Conservation (phyloP, 2,797 vertebrate species). For the Gymnothorax reevesii region DNA sequence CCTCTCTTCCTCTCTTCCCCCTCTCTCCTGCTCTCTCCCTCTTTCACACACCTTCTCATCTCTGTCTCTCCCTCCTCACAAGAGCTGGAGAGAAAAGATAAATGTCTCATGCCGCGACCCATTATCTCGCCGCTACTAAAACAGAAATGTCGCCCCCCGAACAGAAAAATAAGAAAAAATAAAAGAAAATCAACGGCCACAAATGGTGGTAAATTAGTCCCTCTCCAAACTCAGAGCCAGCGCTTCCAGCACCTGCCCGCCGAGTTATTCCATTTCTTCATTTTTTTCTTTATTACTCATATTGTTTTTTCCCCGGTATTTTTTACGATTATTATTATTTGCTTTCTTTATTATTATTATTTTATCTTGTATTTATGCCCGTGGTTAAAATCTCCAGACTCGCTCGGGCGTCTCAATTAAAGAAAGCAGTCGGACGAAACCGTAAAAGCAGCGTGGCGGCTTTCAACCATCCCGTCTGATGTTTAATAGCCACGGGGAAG, state of each 20-base stretch:
- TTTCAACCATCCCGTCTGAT: slow-evolving; percentile 49
- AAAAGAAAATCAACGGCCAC: slow-evolving; percentile 44
- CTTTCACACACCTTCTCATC: slow-evolving; percentile 34
- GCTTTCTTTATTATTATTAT: slow-evolving; percentile 36
- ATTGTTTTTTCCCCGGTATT: slow-evolving; percentile 59
- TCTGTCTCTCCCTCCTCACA: background rate
- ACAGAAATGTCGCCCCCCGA: slow-evolving; percentile 37
- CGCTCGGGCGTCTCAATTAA: slow-evolving; percentile 59
- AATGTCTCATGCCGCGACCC: slow-evolving; percentile 57
- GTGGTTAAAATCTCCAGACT: slow-evolving; percentile 52
- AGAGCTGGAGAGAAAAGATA: slow-evolving; percentile 61
- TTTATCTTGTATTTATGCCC: slow-evolving; percentile 54
- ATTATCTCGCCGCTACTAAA: slow-evolving; percentile 69
- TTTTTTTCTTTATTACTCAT: slow-evolving; percentile 68
- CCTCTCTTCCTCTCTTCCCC: slow-evolving; percentile 26
- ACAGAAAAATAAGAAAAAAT: slow-evolving; percentile 46
- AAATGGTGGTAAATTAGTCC: slow-evolving; percentile 42
- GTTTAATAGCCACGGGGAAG: slow-evolving; percentile 16
- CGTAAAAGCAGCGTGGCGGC: slow-evolving; percentile 63
- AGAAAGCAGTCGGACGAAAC: slow-evolving; percentile 54
- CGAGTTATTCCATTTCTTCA: slow-evolving; percentile 52
- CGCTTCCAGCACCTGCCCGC: slow-evolving; percentile 53
- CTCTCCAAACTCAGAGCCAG: slow-evolving; percentile 39
- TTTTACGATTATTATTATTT: slow-evolving; percentile 51
- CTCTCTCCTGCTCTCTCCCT: slow-evolving; percentile 29